Conservation (phyloP, 2,113 vertebrate genomes). For the Phocoena phocoena region DNA sequence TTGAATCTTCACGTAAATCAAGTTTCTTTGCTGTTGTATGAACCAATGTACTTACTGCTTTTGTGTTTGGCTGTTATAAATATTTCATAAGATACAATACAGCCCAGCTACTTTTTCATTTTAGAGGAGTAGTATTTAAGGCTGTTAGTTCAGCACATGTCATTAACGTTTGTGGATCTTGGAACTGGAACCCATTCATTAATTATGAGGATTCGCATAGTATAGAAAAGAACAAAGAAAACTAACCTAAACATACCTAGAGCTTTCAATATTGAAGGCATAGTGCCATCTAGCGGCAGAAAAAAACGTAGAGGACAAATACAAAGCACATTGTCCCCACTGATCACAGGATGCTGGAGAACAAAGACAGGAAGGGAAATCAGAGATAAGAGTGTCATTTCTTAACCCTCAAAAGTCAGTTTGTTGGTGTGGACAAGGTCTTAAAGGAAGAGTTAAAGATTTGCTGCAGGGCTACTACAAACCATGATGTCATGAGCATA, state of each 20-base stretch:
- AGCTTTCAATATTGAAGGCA: slow-evolving; percentile 14
- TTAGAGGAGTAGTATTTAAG: background rate
- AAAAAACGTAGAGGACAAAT: background rate
- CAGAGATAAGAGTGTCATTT: background rate
- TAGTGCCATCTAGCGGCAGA: slow-evolving; percentile 64
- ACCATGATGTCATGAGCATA: background rate
- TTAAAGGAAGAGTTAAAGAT: background rate
- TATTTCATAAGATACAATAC: background rate
- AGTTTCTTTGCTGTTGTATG: background rate
- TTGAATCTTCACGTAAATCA: background rate
- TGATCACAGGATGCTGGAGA: background rate
- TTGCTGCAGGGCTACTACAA: no score
- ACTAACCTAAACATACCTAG: background rate
- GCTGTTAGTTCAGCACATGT: background rate
- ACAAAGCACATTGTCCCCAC: background rate
- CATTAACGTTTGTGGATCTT: slow-evolving; percentile 43
- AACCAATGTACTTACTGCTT: background rate
- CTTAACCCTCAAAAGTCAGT: background rate
- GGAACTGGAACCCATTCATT: background rate
- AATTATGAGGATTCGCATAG: background rate
- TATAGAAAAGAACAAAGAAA: background rate
- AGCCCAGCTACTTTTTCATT: background rate
- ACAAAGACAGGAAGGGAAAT: background rate
- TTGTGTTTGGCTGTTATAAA: slow-evolving; percentile 22
- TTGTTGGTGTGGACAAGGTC: background rate